These are phyloP conservation scores for Aspiorhynchus laticeps DNA, from an alignment of 2,113 vertebrate genomes.

Conservation along the genomic window DNA sequence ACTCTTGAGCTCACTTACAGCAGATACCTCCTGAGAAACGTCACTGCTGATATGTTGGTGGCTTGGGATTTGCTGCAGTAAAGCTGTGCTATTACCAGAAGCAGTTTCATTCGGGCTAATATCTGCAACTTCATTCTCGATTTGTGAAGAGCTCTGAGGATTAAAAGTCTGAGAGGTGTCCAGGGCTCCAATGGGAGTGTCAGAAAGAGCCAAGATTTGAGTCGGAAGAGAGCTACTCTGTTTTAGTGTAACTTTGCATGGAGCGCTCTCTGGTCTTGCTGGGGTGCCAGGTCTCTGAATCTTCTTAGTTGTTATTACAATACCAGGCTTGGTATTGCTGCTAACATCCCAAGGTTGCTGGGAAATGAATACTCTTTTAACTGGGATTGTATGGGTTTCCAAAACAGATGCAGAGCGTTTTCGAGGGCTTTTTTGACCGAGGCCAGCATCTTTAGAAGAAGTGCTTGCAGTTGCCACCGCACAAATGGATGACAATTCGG, in stretches of 20 bases:
- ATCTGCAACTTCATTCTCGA: slow-evolving; percentile 80
- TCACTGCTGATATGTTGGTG: slow-evolving; percentile 80
- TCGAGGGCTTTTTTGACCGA: slow-evolving; percentile 85
- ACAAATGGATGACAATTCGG: slow-evolving; percentile 77
- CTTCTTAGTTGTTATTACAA: slow-evolving; percentile 67
- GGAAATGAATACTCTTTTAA: slow-evolving; percentile 84
- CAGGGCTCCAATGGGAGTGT: slow-evolving; percentile 63
- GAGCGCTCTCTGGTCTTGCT: slow-evolving; percentile 72
- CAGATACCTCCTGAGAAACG: slow-evolving; percentile 71
- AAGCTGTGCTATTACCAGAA: slow-evolving; percentile 70
- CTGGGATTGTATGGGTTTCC: slow-evolving; percentile 86
- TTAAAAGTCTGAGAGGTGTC: slow-evolving; percentile 67
- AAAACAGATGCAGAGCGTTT: slow-evolving; percentile 79
- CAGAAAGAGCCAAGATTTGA: slow-evolving; percentile 70
- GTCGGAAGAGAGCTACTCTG: slow-evolving; percentile 65
- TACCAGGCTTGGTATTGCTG: slow-evolving; percentile 68
- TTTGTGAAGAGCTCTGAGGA: slow-evolving; percentile 70
- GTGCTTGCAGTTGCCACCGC: slow-evolving; percentile 70
- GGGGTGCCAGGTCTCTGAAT: slow-evolving; percentile 70
- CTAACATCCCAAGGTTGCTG: slow-evolving; percentile 66
- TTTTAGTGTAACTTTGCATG: slow-evolving; percentile 68
- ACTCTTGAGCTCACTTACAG: slow-evolving; percentile 76
- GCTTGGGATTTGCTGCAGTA: slow-evolving; percentile 85
- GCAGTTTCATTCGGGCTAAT: slow-evolving; percentile 75
- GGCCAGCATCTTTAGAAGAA: slow-evolving; percentile 79